Conservation (phyloP, 92 coral and sea anemone genomes). For the Pocillopora meandrina region DNA sequence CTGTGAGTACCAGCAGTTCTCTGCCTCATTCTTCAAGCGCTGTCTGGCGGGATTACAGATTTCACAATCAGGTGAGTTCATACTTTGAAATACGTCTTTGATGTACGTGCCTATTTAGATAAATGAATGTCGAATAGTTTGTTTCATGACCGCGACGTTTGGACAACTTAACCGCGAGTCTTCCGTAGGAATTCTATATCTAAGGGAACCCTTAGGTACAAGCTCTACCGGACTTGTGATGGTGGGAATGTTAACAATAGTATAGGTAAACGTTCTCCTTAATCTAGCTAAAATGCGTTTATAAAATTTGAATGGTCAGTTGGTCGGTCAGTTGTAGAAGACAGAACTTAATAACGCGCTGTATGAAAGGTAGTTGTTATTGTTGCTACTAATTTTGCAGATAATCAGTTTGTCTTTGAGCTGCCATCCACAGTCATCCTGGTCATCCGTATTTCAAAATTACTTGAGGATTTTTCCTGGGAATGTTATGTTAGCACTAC, state of each 20-base stretch:
- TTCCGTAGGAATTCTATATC: no score
- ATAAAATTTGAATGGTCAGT: no score
- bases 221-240: no score
- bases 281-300: no score
- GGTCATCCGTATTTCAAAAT: constrained; percentile 71
- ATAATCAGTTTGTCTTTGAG: constrained; percentile 75
- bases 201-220: no score
- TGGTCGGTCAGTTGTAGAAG: no score
- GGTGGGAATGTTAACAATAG: no score
- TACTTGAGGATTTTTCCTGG: constrained; percentile 76
- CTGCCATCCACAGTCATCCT: constrained; percentile 73
- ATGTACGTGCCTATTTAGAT: no score
- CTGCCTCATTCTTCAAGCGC: constrained; percentile 72
- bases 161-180: no score
- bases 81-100: not conserved
- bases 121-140: no score
- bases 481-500: constrained; percentile 71
- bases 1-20: constrained; percentile 72
- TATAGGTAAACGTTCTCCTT: no score
- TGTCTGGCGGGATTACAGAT: constrained; percentile 86
- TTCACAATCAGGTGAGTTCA: constrained; percentile 86
- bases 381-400: constrained; percentile 40
- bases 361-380: not conserved
- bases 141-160: no score
- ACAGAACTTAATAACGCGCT: not conserved